Base-by-base conservation (phyloP, 2,113 vertebrate genomes). In the Poeciliopsis prolifica region DNA sequence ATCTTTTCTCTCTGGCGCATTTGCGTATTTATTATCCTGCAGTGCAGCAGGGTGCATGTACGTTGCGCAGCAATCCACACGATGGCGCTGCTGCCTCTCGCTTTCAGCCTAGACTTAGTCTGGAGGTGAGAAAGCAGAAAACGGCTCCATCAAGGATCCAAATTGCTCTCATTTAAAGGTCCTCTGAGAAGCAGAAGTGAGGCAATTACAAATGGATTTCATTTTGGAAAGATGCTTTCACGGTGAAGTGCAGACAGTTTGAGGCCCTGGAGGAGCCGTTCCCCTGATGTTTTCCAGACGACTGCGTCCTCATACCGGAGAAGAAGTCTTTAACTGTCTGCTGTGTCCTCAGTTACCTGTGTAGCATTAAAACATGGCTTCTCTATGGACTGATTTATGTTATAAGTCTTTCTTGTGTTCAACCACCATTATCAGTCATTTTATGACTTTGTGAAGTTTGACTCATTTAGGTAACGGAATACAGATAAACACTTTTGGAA, bases 51-150 rank as follows among this genome's bases (percentile, higher is more conserved):
- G 67, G 44, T 70, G 69, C 68, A 74, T 65, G 42, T 26, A 63
- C 61, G 17, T 78, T 15, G 22, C 26, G 33, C 78, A n/a, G 35
- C 3, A 40, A 14, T 85, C 91, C 93, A 90, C 92, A 86, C 19
- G 89, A 85, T 90, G 92, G 92, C 1, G 63, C 86, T 82, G 85
- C 69, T 70, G 76, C 75, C 69, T 80, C 37, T 83, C 58, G 0
- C 40, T 35, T 84, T 84, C 61, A 66, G 51, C 1, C 33, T 61
- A 5, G 64, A 64, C 14, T 42, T 72, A 0, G 0, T 68, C n/a
- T 65, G 5, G 3, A 69, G 60, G 72, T n/a, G 5, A 64, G 40
- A 8, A 64, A 72, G 63, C 44, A 35, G 63, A 70, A 72, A 86
- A 78, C 68, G 68, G 65, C 58, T 76, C 75, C 80, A 37, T 64